A percentile compares a stretch with the other conserved stretches of the same genome.
Conservation (phyloP, 2,113 vertebrate species). For the Seriola rivoliana region DNA sequence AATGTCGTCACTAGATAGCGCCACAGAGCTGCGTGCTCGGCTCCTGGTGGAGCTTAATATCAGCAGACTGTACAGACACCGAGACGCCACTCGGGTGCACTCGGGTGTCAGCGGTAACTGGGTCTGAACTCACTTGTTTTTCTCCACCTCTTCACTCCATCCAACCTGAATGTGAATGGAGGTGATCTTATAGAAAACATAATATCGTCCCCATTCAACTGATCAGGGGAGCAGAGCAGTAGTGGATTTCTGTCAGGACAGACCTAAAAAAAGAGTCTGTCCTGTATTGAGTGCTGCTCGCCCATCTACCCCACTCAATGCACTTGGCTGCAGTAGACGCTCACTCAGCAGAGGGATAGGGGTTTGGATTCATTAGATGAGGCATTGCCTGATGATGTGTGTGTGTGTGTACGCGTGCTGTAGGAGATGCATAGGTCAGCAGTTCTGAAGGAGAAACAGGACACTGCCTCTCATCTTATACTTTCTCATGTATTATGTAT, state of each 20-base stretch:
- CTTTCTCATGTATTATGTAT: constrained; percentile 79
- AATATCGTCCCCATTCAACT: background rate
- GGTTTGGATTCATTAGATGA: constrained; percentile 51
- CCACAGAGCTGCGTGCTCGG: background rate
- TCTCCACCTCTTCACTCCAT: too few relatives aligned
- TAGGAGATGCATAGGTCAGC: constrained; percentile 71
- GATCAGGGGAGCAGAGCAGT: background rate
- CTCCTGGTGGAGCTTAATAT: fast-evolving
- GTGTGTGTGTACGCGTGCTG: background rate
- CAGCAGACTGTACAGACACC: background rate
- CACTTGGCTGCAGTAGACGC: constrained; percentile 60
- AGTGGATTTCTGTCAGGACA: background rate
- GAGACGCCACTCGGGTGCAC: constrained; percentile 13
- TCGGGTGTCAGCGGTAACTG: too few relatives aligned
- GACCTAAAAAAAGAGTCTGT: background rate
- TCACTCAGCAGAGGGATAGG: constrained; percentile 57
- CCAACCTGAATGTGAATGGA: background rate
- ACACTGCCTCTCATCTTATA: constrained; percentile 66
- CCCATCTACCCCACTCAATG: constrained; percentile 19
- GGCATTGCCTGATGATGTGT: constrained; percentile 31
- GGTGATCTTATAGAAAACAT: background rate
- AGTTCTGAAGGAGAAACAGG: constrained; percentile 77
- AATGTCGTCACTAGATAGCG: background rate
- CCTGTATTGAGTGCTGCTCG: constrained; percentile 1
- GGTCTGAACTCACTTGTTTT: too few relatives aligned